phyloP scores from a whole-genome alignment of 1,140 invertebrate genomes.

The Chionoecetes opilio region DNA sequence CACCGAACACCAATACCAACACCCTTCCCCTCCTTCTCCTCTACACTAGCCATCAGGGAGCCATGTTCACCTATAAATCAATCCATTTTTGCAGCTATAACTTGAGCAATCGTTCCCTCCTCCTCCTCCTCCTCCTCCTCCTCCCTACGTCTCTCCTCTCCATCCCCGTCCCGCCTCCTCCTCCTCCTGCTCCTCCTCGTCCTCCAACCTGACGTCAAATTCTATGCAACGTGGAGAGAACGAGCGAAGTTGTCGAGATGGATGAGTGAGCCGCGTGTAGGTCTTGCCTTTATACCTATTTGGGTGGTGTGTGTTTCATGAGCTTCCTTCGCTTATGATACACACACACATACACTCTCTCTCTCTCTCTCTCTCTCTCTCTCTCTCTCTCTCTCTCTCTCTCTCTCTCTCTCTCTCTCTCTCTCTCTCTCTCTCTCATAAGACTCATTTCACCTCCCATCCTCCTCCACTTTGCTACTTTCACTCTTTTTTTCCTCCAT shows the following conservation, averaged over 20 bases:
- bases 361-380: constrained; percentile 7
- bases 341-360: neutral
- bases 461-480: too few species aligned
- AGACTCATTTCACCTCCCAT: too few species aligned
- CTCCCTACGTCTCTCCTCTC: too few species aligned
- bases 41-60: neutral
- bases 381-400: constrained; percentile 27
- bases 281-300: neutral
- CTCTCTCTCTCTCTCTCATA: too few species aligned
- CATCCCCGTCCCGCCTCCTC: too few species aligned
- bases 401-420: neutral
- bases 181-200: too few species aligned
- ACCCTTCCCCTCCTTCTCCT: too few species aligned
- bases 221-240: neutral
- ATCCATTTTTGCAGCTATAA: neutral
- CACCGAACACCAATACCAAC: too few species aligned
- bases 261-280: neutral
- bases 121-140: too few species aligned
- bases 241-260: neutral
- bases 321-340: neutral
- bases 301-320: neutral
- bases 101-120: neutral
- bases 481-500: too few species aligned
- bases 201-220: neutral
- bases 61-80: neutral